Base-by-base conservation (phyloP, 2,888 invertebrate species). In the Hydrotaea cyrtoneurina region DNA sequence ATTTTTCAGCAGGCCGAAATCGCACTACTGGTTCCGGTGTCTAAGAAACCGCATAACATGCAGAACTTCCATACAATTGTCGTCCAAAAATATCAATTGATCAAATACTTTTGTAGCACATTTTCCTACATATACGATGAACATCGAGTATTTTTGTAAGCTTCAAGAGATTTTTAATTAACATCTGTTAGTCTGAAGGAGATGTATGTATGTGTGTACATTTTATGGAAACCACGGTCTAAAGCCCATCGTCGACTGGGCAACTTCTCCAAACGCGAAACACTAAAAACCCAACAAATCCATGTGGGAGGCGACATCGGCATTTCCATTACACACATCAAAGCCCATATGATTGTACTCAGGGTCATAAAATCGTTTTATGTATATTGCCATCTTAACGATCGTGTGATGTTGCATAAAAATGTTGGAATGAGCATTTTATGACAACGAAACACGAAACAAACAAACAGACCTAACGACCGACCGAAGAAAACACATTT, bases 331-430 rank as follows among this genome's bases (percentile, higher is more conserved):
- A 43, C 23, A 69, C 43, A 69, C 46, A 43, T 69, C 43, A 69
- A 62, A 69, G 19, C 19, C 66, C 66, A 39, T 15, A 31, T n/a
- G n/a, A 69, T 43, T 43, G 69, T 13, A 69, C 23, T 23, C 19
- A 19, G 66, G 31, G 15, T 69, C 69, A 69, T 69, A 69, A 69
- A 69, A 69, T 11, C 21, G 19, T 69, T 69, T 69, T 69, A 69
- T 69, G 46, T 39, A n/a, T 23, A 62, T 62, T 43, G 43, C 69
- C 21, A 46, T 46, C 4, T 21, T 43, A 46, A 69, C 39, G 69
- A 69, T 69, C 46, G 69, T 69, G 69, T 46, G 69, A 69, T 69
- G 69, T 69, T 69, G 46, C 69, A 15, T 21, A 43, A 69, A 69
- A 69, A 43, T 46, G 21, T 46, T 7, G 23, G 43, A 39, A 43